Percentiles rank a stretch among this genome's conserved stretches.
Conservation (phyloP, 2,797 vertebrate genomes). For the Sebastolobus alascanus region DNA sequence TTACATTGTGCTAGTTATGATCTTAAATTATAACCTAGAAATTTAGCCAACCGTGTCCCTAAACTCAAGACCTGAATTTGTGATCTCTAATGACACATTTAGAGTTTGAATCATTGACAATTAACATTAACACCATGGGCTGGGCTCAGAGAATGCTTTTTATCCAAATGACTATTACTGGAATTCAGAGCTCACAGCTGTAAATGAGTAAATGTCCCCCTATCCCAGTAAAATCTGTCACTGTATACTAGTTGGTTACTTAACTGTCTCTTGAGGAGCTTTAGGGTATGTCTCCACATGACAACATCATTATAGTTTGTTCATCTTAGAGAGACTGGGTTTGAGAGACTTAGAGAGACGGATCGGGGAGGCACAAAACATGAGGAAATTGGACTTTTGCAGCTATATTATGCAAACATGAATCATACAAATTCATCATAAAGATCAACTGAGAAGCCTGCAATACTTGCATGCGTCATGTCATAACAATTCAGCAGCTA, state of each 20-base stretch:
- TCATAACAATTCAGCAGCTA: constrained; percentile 21
- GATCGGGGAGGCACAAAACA: neutral
- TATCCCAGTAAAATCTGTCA: neutral
- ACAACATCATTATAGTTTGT: neutral
- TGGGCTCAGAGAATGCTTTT: neutral
- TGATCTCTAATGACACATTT: neutral
- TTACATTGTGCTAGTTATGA: constrained; percentile 1
- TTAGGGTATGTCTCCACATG: neutral
- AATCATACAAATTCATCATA: constrained; percentile 18
- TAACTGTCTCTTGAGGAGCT: neutral
- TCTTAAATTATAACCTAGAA: neutral
- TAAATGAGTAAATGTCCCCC: neutral
- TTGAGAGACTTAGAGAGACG: neutral
- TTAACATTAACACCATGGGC: neutral
- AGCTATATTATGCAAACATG: constrained; percentile 10
- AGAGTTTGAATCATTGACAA: neutral
- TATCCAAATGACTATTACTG: neutral
- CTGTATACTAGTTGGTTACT: neutral
- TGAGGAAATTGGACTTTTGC: neutral
- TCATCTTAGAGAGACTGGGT: neutral
- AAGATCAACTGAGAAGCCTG: neutral
- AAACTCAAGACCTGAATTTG: neutral
- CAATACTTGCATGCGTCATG: neutral
- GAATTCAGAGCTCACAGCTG: neutral
- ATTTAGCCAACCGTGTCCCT: neutral